These are phyloP conservation scores for Acrossocheilus wenchowensis DNA, from an alignment of 2,797 vertebrate species.

Conservation along the genomic window DNA sequence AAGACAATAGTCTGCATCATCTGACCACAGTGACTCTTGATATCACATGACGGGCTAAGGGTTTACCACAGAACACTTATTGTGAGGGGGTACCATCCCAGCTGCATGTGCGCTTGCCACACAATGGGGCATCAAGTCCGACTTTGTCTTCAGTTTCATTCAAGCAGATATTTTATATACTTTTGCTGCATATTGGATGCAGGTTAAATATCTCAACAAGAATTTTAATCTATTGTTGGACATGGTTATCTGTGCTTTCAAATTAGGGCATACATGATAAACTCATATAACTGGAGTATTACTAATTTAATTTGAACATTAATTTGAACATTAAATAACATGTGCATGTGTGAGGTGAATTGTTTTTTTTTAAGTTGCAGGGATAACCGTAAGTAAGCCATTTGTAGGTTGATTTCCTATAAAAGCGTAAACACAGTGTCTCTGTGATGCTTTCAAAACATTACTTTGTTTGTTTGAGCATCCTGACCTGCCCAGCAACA, in stretches of 20 bases:
- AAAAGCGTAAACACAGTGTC: background rate
- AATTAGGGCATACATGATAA: background rate
- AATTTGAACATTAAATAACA: background rate
- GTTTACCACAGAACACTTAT: slow-evolving; percentile 60
- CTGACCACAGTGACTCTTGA: slow-evolving; percentile 58
- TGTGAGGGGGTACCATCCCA: slow-evolving; percentile 57
- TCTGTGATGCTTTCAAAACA: background rate
- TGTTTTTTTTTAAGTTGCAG: background rate
- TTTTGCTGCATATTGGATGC: slow-evolving; percentile 10
- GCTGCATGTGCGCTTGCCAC: slow-evolving; percentile 49
- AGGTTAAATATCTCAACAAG: background rate
- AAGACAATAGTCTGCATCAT: slow-evolving; percentile 63
- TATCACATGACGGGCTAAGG: slow-evolving; percentile 59
- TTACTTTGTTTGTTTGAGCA: slow-evolving; percentile 11
- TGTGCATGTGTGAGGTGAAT: background rate
- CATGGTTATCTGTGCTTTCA: background rate
- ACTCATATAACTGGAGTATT: background rate
- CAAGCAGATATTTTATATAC: background rate
- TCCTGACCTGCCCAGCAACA: slow-evolving; percentile 18
- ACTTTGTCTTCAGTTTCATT: slow-evolving; percentile 65
- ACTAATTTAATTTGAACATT: background rate
- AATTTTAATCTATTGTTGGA: background rate
- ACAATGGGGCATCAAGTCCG: slow-evolving; percentile 48
- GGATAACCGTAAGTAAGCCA: background rate
- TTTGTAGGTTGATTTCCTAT: background rate